Evolutionary conservation across 1,140 invertebrate genomes (phyloP).

Genomic region (Sycobia sp.): DNA sequence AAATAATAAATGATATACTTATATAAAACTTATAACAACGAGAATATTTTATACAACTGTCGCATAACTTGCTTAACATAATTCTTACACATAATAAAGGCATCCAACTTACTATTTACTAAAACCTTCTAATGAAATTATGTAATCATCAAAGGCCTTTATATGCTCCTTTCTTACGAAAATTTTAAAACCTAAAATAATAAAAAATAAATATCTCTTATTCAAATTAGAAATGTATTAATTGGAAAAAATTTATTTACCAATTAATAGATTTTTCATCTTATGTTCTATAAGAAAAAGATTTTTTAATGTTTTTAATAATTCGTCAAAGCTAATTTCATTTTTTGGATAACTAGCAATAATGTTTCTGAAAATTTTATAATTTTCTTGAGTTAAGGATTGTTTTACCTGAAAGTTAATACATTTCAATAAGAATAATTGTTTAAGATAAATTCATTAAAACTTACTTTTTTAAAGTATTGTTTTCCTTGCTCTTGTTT

Average conservation of each 20-base stretch:
- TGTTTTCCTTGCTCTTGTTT: conserved; percentile 45
- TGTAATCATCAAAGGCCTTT: conserved; percentile 14
- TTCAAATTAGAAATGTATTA: too few species aligned
- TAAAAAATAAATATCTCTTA: conserved; percentile 6
- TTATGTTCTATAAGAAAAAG: conserved; percentile 61
- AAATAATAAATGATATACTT: neutral
- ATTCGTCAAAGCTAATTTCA: conserved; percentile 60
- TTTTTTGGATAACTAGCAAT: conserved; percentile 65
- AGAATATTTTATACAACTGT: too few species aligned
- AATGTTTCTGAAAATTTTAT: conserved; percentile 65
- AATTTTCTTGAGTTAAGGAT: conserved; percentile 61
- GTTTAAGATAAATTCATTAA: conserved; percentile 43
- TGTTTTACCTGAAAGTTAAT: conserved; percentile 65
- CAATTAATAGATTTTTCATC: conserved; percentile 67
- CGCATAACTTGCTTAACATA: too few species aligned
- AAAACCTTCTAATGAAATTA: conserved; percentile 5
- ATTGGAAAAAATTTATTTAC: conserved; percentile 45
- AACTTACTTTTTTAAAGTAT: conserved; percentile 48
- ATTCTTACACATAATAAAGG: neutral
- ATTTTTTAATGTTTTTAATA: conserved; percentile 60
- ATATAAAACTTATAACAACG: too few species aligned
- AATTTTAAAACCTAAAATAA: conserved; percentile 47
- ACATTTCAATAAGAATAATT: conserved; percentile 40
- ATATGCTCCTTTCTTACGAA: conserved; percentile 49
- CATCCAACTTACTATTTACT: conserved; percentile 4